Conservation (phyloP, 2,888 invertebrate genomes). For the Strigamia maritima region DNA sequence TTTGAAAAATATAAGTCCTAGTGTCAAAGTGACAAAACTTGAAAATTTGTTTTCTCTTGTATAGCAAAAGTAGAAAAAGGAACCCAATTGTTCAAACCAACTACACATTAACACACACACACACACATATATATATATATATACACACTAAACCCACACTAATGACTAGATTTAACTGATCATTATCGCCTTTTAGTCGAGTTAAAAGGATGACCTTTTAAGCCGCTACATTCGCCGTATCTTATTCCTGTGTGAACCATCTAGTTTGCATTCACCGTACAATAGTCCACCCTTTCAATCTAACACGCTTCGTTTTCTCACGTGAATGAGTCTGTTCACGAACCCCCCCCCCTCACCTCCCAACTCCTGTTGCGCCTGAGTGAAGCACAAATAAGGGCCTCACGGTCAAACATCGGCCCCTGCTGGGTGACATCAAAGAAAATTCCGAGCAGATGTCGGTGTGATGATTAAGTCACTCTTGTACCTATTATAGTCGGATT, state of each 20-base stretch:
- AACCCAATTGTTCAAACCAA: too few species aligned
- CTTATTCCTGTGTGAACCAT: slow-evolving; percentile 29
- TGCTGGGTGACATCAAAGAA: slow-evolving; percentile 12
- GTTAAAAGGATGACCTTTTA: background rate
- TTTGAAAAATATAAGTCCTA: too few species aligned
- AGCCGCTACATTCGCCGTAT: background rate
- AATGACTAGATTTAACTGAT: too few species aligned
- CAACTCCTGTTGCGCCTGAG: slow-evolving; percentile 27
- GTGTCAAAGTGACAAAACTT: too few species aligned
- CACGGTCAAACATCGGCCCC: slow-evolving; percentile 24
- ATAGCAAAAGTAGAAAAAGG: too few species aligned
- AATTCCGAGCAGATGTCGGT: slow-evolving; percentile 18
- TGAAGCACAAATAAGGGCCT: slow-evolving; percentile 18
- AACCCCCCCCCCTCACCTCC: background rate
- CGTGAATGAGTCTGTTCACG: slow-evolving; percentile 13
- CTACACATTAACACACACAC: too few species aligned
- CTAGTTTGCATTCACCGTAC: slow-evolving; percentile 13
- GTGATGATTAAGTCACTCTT: slow-evolving; percentile 27
- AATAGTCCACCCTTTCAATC: slow-evolving; percentile 27
- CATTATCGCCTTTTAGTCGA: background rate
- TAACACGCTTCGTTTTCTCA: slow-evolving; percentile 27
- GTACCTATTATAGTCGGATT: slow-evolving; percentile 6
- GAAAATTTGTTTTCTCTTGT: too few species aligned
- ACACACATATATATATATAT: too few species aligned
- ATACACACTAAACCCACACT: too few species aligned